Base-by-base conservation (phyloP, 2,797 vertebrate species). In the Eptatretus atami region DNA sequence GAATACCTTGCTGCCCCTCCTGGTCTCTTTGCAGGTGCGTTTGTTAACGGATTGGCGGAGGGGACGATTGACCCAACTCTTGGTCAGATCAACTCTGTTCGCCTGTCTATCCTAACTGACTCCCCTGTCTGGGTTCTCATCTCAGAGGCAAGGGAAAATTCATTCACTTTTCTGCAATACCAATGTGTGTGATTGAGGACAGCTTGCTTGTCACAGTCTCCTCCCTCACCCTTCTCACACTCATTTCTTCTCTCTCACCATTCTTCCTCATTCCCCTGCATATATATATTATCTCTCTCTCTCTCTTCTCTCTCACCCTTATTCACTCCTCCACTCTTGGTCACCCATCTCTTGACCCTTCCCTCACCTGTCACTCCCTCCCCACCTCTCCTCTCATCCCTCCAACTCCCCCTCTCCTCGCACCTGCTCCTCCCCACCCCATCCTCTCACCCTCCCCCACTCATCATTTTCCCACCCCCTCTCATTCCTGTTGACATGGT, bases 71-170 rank as follows among this genome's bases (percentile, higher is more conserved):
- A 96, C 69, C 73, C 82, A 0, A 77, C 80, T 19, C 94, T 96
- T 0, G 90, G 88, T 8, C 90, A 88, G 0, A 74, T 94, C 73
- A 88, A 95, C 74, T 85, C 86, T 25, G 74, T 95, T 70, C 78
- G 87, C 52, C 81, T 96, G 65, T 77, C 83, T 2, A 86, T 94
- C 71, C 71, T 84, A 70, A 86, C 81, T 0, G 86, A 96, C 74
- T 96, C 83, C 1, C 90, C 90, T 0, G 90, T 96, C 67, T 96
- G 90, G 90, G 83, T 95, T 71, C 94, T 94, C 70, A 77, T 92
- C 71, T 87, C 84, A 12, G 85, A 92, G 83, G 84, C 88, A 74
- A 25, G 63, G 13, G 9, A 44, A 44, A 44, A 44, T 8, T 44
- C 31, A 44, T 44, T 44, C 31, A 8, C 31, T 44, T 44, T 44